Conservation (phyloP, 2,888 invertebrate species). For the Drosophila rubida region DNA sequence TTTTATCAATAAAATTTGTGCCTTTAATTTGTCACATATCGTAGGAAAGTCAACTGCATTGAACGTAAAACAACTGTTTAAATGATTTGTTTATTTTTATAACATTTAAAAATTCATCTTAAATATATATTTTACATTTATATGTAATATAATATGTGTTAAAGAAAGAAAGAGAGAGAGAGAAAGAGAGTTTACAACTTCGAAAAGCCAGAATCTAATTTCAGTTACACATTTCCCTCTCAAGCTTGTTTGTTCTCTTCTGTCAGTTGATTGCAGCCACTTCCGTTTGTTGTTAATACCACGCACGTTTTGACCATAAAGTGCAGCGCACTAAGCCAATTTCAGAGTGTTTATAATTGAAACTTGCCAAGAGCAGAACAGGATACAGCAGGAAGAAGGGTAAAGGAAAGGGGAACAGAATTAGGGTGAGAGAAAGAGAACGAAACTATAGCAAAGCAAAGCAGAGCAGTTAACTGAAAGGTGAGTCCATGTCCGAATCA, state of each 20-base stretch:
- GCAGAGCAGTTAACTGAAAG: slow-evolving; percentile 33
- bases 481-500: slow-evolving; percentile 35
- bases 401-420: slow-evolving; percentile 1
- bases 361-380: slow-evolving; percentile 30
- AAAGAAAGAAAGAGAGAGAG: too few relatives aligned
- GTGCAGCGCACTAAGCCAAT: slow-evolving; percentile 60
- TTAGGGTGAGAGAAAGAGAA: neutral
- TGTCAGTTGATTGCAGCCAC: slow-evolving; percentile 32
- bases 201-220: neutral
- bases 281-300: slow-evolving; percentile 49
- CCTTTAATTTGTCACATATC: neutral
- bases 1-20: slow-evolving; percentile 32
- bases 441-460: slow-evolving; percentile 13
- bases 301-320: slow-evolving; percentile 59
- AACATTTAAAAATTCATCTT: too few relatives aligned
- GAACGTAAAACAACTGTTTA: slow-evolving; percentile 14
- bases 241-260: neutral
- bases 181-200: neutral
- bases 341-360: slow-evolving; percentile 67
- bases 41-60: slow-evolving; percentile 23
- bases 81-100: slow-evolving; percentile 18
- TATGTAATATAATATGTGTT: too few relatives aligned
- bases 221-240: neutral
- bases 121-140: too few relatives aligned
- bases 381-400: neutral